Evolutionary conservation across 2,888 invertebrate species (phyloP).

Genomic region (Plagodis dolabraria): DNA sequence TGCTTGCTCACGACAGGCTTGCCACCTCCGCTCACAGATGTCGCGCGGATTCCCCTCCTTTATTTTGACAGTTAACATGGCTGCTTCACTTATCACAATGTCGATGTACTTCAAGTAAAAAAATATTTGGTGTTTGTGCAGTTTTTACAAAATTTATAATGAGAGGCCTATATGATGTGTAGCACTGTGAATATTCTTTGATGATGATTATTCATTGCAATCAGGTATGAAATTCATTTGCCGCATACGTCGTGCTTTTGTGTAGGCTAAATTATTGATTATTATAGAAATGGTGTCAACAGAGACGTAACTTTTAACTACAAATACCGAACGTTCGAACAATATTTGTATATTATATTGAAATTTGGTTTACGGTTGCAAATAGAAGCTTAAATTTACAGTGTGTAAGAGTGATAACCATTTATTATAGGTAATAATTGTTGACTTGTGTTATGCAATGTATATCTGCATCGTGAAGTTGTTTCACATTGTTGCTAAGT

Average conservation of each 20-base stretch:
- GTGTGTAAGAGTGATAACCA: constrained; percentile 10
- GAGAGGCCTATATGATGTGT: constrained; percentile 27
- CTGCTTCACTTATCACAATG: constrained; percentile 29
- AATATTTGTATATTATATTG: constrained; percentile 4
- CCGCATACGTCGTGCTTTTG: constrained; percentile 38
- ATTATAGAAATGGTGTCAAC: constrained; percentile 42
- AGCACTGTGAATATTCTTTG: constrained; percentile 19
- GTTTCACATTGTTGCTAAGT: constrained; percentile 75
- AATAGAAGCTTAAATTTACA: constrained; percentile 6
- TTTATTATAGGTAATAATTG: constrained; percentile 3
- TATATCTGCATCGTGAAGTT: constrained; percentile 61
- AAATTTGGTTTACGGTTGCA: not conserved
- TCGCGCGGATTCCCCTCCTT: constrained; percentile 30
- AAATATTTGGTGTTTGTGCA: constrained; percentile 12
- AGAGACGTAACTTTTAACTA: constrained; percentile 19
- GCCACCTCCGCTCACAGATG: constrained; percentile 40
- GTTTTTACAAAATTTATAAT: constrained; percentile 22
- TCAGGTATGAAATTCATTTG: constrained; percentile 31
- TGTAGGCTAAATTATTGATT: constrained; percentile 59
- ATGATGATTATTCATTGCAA: constrained; percentile 24
- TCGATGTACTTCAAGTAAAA: constrained; percentile 16
- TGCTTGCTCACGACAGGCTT: constrained; percentile 10
- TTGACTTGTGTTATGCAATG: constrained; percentile 42
- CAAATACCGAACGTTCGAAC: constrained; percentile 30
- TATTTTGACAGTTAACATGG: constrained; percentile 46